Conservation (phyloP, 2,888 invertebrate genomes). For the Odontocolon sp. region DNA sequence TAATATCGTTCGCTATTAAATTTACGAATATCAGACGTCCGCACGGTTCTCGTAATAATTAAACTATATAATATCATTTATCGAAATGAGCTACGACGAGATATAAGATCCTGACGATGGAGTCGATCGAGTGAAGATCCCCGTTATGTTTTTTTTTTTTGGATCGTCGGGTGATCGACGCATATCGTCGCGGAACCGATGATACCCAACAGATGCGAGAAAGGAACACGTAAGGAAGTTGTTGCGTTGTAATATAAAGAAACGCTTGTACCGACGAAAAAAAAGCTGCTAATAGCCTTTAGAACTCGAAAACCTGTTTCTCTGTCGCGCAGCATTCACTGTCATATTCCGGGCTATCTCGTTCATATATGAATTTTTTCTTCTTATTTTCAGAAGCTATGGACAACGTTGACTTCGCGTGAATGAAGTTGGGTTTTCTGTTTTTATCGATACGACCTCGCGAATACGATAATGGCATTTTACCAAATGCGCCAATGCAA, state of each 20-base stretch:
- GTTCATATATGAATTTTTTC: constrained; percentile 6
- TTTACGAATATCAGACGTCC: too few relatives aligned
- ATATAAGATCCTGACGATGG: too few relatives aligned
- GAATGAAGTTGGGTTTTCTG: constrained; percentile 22
- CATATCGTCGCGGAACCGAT: not conserved
- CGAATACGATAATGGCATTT: not conserved
- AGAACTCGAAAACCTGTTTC: constrained; percentile 39
- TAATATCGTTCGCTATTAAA: too few relatives aligned
- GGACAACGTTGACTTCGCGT: not conserved
- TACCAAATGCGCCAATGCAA: not conserved
- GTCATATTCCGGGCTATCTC: constrained; percentile 9
- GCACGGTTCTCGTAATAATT: too few relatives aligned
- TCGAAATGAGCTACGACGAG: too few relatives aligned
- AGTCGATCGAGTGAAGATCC: too few relatives aligned
- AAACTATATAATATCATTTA: too few relatives aligned
- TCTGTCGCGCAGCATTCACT: not conserved
- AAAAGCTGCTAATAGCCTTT: constrained; percentile 26
- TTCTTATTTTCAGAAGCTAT: constrained; percentile 42
- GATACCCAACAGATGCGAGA: not conserved
- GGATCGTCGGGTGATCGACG: too few relatives aligned
- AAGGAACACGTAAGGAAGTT: constrained; percentile 31
- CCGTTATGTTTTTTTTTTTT: too few relatives aligned
- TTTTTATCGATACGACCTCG: constrained; percentile 3
- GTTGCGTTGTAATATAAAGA: constrained; percentile 49
- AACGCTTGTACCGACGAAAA: constrained; percentile 26